A percentile compares a stretch with the other conserved stretches of the same genome.
Evolutionary conservation across 35 echinoderm and acorn worm genomes (phyloP).

Genomic region (Hemicentrotus pulcherrimus): DNA sequence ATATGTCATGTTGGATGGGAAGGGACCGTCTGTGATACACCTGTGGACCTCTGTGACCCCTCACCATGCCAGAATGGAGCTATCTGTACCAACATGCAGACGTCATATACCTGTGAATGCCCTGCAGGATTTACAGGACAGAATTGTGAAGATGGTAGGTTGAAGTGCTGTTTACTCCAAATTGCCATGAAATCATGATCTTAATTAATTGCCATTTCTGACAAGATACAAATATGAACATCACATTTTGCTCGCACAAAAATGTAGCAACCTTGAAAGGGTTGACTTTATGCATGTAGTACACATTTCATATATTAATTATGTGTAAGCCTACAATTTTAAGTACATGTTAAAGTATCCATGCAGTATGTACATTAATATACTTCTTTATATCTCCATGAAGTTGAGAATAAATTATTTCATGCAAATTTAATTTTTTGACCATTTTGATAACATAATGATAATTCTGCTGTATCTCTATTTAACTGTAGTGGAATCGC

Average conservation of each 20-base stretch:
- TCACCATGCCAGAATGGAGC: conserved; percentile 74
- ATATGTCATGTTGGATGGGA: conserved; percentile 61
- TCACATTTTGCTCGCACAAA: too few species aligned
- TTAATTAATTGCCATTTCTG: neutral
- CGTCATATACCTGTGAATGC: conserved; percentile 72
- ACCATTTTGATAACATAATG: neutral
- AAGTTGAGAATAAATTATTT: neutral
- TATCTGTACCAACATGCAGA: conserved; percentile 61
- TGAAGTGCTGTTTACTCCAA: neutral
- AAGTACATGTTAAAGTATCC: neutral
- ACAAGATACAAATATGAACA: neutral
- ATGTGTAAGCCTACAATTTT: too few species aligned
- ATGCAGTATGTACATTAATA: neutral
- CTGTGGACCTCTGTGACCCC: conserved; percentile 56
- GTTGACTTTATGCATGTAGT: too few species aligned
- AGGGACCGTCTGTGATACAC: conserved; percentile 45
- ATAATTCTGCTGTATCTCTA: neutral
- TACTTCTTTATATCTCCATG: neutral
- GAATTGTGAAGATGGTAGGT: conserved; percentile 71
- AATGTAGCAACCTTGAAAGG: too few species aligned
- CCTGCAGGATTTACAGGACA: conserved; percentile 60
- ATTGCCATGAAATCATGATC: neutral
- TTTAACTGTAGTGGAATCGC: conserved; percentile 21
- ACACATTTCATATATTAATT: too few species aligned
- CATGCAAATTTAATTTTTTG: neutral